Base-by-base conservation (phyloP, 2,113 vertebrate genomes). In the Xiphophorus couchianus region DNA sequence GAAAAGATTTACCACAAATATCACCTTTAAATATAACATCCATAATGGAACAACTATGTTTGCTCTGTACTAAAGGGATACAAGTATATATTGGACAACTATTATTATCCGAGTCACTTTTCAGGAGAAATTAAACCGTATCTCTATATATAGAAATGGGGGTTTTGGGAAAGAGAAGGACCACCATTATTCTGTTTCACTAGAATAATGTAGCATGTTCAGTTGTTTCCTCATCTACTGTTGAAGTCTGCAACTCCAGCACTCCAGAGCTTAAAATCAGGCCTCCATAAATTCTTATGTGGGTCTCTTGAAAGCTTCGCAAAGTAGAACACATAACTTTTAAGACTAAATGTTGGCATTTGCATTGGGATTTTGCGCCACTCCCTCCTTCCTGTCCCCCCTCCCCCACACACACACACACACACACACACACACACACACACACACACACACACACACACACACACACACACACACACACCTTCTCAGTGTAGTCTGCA, bases 261-360 rank as follows among this genome's bases (percentile, higher is more conserved):
- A 31, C 63, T 58, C 42, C 0, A 5, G 17, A 28, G 12, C 66
- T 35, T 13, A 39, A 80, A 80, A 61, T 37, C 35, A 64, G 28
- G 29, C 48, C 7, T n/a, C 2, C 61, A 7, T 66, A 5, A 3
- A 13, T 58, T 58, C 76, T 66, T 81, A 81, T 84, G 63, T 71
- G 31, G 73, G 73, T 77, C 68, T 83, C 48, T 61, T 61, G 9
- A 27, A 73, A 33, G 48, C 62, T 74, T 86, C 69, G 31, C 70
- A 72, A 86, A 87, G 68, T 86, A 75, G 73, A 77, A 73, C 78
- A 76, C 35, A 37, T 39, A 85, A 88, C 82, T 84, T 84, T 77
- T 22, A 66, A 76, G 74, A 80, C 51, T 75, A 66, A 77, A 64
- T 67, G 81, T 71, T 84, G 66, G 64, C 33, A 68, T 88, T 84